Percentiles rank a stretch among this genome's conserved stretches.
Evolutionary conservation across 1,140 invertebrate species (phyloP).

Genomic region (Schlechtendalia chinensis): DNA sequence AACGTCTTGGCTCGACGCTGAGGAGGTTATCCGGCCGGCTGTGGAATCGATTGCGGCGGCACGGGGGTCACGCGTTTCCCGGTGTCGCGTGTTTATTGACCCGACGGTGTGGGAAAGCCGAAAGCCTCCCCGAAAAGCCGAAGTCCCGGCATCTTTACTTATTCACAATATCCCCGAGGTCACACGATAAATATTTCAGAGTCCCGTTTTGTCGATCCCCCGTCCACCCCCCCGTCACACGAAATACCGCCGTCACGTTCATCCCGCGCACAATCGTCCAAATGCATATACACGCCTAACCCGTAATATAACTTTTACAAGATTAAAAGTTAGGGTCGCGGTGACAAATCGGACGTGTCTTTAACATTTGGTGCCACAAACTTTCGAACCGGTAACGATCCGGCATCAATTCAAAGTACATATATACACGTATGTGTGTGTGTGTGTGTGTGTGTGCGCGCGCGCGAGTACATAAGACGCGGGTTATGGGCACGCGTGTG

Average conservation of each 20-base stretch:
- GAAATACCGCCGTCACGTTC: no score
- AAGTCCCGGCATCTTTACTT: conserved; percentile 46
- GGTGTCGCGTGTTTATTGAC: conserved; percentile 46
- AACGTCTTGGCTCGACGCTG: not conserved
- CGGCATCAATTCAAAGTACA: conserved; percentile 22
- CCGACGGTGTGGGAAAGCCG: conserved; percentile 36
- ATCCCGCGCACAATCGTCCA: not conserved
- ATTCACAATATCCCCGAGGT: conserved; percentile 38
- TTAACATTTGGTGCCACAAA: conserved; percentile 44
- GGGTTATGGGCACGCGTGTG: conserved; percentile 3
- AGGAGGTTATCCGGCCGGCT: not conserved
- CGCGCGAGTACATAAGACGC: not conserved
- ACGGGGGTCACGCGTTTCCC: conserved; percentile 33
- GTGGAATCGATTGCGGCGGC: conserved; percentile 19
- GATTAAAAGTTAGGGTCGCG: conserved; percentile 36
- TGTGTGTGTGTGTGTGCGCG: no score
- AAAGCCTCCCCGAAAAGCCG: conserved; percentile 26
- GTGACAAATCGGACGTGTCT: conserved; percentile 44
- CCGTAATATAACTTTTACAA: conserved; percentile 45
- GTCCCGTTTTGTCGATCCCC: conserved; percentile 40
- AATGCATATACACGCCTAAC: conserved; percentile 45
- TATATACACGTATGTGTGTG: not conserved
- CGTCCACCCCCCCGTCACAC: not conserved
- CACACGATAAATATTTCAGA: conserved; percentile 45
- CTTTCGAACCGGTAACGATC: conserved; percentile 42